Conservation (phyloP, 2,797 vertebrate species). For the Adelosebastes latens region DNA sequence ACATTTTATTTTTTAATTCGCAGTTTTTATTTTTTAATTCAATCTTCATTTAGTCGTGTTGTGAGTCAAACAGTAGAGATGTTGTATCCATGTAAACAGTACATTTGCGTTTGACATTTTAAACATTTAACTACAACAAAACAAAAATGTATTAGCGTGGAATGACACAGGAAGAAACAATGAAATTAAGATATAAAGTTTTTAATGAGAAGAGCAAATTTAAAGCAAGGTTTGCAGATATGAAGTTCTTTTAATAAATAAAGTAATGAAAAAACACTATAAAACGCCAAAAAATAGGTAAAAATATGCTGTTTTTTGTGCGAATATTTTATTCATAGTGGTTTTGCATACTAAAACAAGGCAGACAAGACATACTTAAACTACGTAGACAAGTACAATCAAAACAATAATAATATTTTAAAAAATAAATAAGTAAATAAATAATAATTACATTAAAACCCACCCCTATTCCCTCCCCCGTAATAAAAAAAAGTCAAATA, state of each 20-base stretch:
- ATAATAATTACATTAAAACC: no score
- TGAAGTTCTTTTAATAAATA: neutral
- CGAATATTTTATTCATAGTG: no score
- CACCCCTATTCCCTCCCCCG: no score
- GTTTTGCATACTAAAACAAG: no score
- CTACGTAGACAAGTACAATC: no score
- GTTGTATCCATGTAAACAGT: neutral
- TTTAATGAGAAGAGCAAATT: neutral
- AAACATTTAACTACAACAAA: neutral
- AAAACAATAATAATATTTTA: no score
- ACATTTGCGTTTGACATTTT: neutral
- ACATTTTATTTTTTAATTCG: neutral
- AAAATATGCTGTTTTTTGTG: neutral
- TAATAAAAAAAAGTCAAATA: neutral
- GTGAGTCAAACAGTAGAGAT: neutral
- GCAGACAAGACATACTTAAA: no score
- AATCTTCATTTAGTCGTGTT: constrained; percentile 8
- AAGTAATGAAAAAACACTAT: neutral
- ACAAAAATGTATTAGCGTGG: neutral
- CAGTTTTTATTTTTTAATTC: constrained; percentile 11
- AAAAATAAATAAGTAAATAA: no score
- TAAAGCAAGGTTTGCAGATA: neutral
- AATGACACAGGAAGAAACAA: neutral
- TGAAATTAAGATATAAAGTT: neutral
- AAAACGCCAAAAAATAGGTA: neutral